Percentiles rank a stretch among this genome's conserved stretches.
Evolutionary conservation across 2,797 vertebrate genomes (phyloP).

Genomic region (Tamandua tetradactyla): DNA sequence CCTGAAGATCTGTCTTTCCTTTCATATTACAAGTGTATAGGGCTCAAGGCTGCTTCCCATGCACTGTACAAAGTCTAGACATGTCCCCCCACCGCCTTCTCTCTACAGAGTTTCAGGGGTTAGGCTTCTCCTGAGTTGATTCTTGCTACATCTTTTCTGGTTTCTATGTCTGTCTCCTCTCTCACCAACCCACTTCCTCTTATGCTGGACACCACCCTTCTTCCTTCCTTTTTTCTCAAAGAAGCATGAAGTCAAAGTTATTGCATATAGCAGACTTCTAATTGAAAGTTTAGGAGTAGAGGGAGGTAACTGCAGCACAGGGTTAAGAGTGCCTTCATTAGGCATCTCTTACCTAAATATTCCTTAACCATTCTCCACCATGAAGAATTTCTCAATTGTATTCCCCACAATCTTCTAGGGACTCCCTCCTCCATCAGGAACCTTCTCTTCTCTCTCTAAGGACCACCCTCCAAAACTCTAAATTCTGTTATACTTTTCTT

Average conservation of each 20-base stretch:
- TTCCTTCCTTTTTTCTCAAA: constrained; percentile 35
- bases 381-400: not conserved
- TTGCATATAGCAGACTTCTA: not conserved
- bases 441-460: not conserved
- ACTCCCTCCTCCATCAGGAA: not conserved
- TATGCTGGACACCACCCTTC: not conserved
- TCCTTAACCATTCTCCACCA: not conserved
- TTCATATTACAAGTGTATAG: not conserved
- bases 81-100: not conserved
- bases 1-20: not conserved
- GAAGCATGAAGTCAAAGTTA: not conserved
- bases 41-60: not conserved
- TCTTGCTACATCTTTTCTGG: not conserved
- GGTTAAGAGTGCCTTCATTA: not conserved
- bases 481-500: not conserved
- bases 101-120: not conserved
- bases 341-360: not conserved
- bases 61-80: not conserved
- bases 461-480: not conserved
- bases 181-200: constrained; percentile 3
- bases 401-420: not conserved
- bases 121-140: not conserved
- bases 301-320: rapidly evolving
- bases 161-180: not conserved
- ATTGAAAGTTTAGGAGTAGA: not conserved